Evolutionary conservation across 2,888 invertebrate genomes (phyloP).

Genomic region (Dimorphilus gyrociliatus): DNA sequence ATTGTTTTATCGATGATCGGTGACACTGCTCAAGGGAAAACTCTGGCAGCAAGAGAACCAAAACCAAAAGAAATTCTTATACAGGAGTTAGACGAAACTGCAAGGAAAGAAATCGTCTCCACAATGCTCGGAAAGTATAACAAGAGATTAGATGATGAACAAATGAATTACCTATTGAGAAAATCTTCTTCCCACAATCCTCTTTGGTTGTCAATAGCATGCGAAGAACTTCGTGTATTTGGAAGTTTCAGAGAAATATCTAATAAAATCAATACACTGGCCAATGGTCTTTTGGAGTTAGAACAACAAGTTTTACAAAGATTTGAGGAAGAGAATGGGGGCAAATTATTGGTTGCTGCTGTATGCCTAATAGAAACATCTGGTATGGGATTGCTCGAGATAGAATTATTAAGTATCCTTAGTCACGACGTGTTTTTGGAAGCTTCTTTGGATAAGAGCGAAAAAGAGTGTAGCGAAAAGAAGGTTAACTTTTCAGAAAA

Average conservation of each 20-base stretch:
- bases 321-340: conserved; percentile 22
- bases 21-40: conserved; percentile 22
- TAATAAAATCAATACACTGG: conserved; percentile 23
- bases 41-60: conserved; percentile 22
- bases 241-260: conserved; percentile 18
- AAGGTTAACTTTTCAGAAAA: conserved; percentile 11
- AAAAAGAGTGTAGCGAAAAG: conserved; percentile 6
- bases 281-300: conserved; percentile 30
- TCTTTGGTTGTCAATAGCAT: conserved; percentile 34
- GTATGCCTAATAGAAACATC: conserved; percentile 32
- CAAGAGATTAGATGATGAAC: conserved; percentile 18
- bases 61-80: conserved; percentile 12
- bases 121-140: conserved; percentile 20
- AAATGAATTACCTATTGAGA: conserved; percentile 19
- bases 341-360: conserved; percentile 26
- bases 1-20: conserved; percentile 26
- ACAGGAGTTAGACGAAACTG: background rate
- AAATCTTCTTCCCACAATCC: conserved; percentile 30
- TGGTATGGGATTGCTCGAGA: conserved; percentile 27
- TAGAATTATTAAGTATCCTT: conserved; percentile 24
- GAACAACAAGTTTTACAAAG: conserved; percentile 22
- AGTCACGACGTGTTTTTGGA: conserved; percentile 24
- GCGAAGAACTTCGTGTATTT: conserved; percentile 28
- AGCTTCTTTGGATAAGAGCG: conserved; percentile 2
- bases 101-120: conserved; percentile 20